phyloP scores from a whole-genome alignment of 2,113 vertebrate genomes.

The Charina bottae region DNA sequence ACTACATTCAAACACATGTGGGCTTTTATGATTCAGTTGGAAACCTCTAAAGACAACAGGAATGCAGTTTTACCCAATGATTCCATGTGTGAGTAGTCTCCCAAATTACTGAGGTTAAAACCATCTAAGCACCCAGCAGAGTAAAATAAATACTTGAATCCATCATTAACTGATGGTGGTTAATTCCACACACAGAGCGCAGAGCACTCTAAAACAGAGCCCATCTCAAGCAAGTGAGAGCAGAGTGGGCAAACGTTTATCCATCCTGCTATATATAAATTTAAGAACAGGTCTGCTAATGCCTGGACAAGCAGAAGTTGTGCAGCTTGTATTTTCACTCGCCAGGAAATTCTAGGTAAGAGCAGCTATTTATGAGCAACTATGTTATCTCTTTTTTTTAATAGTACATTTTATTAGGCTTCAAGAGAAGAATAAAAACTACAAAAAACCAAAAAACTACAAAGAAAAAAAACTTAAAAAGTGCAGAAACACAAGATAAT shows the following conservation, averaged over 20 bases:
- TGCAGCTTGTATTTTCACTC: background rate
- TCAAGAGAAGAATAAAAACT: too few relatives aligned
- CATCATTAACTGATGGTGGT: background rate
- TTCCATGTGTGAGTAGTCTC: too few relatives aligned
- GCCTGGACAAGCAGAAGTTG: background rate
- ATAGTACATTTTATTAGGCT: too few relatives aligned
- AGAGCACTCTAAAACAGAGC: background rate
- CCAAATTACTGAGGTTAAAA: too few relatives aligned
- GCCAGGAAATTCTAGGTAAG: background rate
- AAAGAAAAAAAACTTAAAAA: too few relatives aligned
- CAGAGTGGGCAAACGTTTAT: background rate
- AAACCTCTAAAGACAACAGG: background rate
- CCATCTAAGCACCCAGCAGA: too few relatives aligned
- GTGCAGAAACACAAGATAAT: too few relatives aligned
- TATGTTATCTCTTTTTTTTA: background rate
- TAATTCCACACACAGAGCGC: background rate
- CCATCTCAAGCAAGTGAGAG: too few relatives aligned
- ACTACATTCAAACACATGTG: background rate
- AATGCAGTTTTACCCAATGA: too few relatives aligned
- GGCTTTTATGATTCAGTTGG: background rate
- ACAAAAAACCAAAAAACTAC: too few relatives aligned
- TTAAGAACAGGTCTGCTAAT: background rate
- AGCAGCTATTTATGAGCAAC: background rate
- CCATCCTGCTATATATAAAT: background rate
- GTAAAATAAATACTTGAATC: background rate